Base-by-base conservation (phyloP, 2,113 vertebrate species). In the Melanocharis versteri region DNA sequence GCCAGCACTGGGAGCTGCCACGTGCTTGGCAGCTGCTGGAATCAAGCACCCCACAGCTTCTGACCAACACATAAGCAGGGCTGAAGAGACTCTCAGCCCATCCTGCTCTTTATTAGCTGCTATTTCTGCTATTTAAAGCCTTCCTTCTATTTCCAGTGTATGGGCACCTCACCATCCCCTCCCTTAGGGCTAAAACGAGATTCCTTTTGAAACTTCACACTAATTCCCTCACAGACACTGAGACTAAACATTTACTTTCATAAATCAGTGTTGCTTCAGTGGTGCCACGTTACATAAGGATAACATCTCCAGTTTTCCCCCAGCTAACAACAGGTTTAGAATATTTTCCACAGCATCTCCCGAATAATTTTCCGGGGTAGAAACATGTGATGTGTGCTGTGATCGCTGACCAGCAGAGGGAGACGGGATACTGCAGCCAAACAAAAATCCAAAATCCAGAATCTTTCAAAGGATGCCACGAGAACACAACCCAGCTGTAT, bases 391-490 rank as follows among this genome's bases (percentile, higher is more conserved):
- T 35, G 37, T 17, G 60, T 66, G 64, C 60, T 90, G 56, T 13
- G 60, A 48, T 8, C 3, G 5, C 51, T 60, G 83, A 44, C 92
- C 96, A 93, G 88, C 5, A 97, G 96, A 94, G 85, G 96, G 96
- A 96, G 95, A 77, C 0, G 5, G 24, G 79, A 81, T 12, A 78
- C 83, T 80, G 22, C 0, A 13, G 14, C 58, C 47, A 79, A 47
- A 66, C 6, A 76, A 35, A 82, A 85, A 31, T 11, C 28, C 15
- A 26, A 57, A 8, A 0, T 33, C 10, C 21, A 22, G 7, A 70
- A 11, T 19, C 51, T 56, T 92, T 50, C 47, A 30, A 40, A 71
- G n/a, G 26, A 83, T 62, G 9, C 33, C 23, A 19, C 3, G 2
- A 65, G 57, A 91, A 70, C 11, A 82, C 7, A 48, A 33, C 1